A percentile compares a stretch with the other conserved stretches of the same genome.
phyloP scores from a whole-genome alignment of 2,113 vertebrate genomes.

The Triplophysa tibetana region DNA sequence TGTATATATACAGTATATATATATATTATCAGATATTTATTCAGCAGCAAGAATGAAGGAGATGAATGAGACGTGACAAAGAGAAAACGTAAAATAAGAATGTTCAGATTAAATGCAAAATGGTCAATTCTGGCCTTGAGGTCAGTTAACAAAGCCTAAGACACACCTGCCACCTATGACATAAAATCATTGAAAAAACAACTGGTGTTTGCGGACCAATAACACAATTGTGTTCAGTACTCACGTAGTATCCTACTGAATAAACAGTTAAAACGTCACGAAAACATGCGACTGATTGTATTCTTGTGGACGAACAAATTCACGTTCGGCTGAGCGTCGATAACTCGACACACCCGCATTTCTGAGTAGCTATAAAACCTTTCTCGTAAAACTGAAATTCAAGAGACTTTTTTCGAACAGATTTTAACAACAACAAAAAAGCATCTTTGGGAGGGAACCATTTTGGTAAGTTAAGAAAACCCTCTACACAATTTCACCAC shows the following conservation, averaged over 20 bases:
- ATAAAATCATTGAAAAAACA: neutral
- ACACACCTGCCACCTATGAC: conserved; percentile 27
- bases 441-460: conserved; percentile 45
- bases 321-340: neutral
- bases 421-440: conserved; percentile 23
- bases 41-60: conserved; percentile 54
- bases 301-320: conserved; percentile 4
- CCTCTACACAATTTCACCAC: conserved; percentile 36
- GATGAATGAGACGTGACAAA: conserved; percentile 22
- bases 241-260: neutral
- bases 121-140: conserved; percentile 35
- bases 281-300: conserved; percentile 2
- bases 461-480: conserved; percentile 52
- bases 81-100: conserved; percentile 35
- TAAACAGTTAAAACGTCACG: neutral
- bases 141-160: conserved; percentile 33
- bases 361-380: conserved; percentile 22
- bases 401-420: conserved; percentile 23
- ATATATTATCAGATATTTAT: conserved; percentile 51
- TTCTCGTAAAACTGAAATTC: neutral
- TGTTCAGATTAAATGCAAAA: conserved; percentile 29
- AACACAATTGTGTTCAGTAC: neutral
- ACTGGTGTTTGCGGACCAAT: neutral
- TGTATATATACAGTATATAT: conserved; percentile 35
- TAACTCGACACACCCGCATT: conserved; percentile 25